Evolutionary conservation across 2,113 vertebrate genomes (phyloP).

Genomic region (Corythoichthys haematopterus): DNA sequence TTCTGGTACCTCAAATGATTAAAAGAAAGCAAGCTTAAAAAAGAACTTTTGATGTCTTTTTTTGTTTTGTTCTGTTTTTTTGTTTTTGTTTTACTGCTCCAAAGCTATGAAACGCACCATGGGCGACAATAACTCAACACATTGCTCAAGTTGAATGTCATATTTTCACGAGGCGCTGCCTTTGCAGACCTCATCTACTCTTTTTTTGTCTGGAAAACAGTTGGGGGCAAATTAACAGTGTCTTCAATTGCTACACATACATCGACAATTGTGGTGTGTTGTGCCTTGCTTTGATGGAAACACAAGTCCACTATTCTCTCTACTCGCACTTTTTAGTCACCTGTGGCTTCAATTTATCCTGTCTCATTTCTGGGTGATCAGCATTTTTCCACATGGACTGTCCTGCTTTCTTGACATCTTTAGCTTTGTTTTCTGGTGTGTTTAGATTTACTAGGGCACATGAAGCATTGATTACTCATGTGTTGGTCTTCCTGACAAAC

Average conservation of each 20-base stretch:
- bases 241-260: background rate
- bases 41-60: too few species aligned
- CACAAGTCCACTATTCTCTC: background rate
- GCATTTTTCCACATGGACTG: slow-evolving; percentile 50
- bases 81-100: too few species aligned
- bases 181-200: background rate
- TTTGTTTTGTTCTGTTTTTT: too few species aligned
- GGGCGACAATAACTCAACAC: too few species aligned
- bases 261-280: background rate
- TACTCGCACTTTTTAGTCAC: slow-evolving; percentile 7
- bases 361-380: slow-evolving; percentile 57
- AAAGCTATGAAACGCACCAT: too few species aligned
- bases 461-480: slow-evolving; percentile 66
- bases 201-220: background rate
- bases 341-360: slow-evolving; percentile 42
- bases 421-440: slow-evolving; percentile 60
- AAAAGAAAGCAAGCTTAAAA: too few species aligned
- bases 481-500: slow-evolving; percentile 73
- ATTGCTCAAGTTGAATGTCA: too few species aligned
- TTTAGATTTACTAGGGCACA: slow-evolving; percentile 58
- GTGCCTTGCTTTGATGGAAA: background rate
- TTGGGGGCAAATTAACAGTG: background rate
- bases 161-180: background rate
- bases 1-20: too few species aligned
- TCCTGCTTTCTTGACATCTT: slow-evolving; percentile 49